Evolutionary conservation across 2,888 invertebrate genomes (phyloP), one percentile per base, ranked within the genome.

Genomic region (Saturnia japonica): DNA sequence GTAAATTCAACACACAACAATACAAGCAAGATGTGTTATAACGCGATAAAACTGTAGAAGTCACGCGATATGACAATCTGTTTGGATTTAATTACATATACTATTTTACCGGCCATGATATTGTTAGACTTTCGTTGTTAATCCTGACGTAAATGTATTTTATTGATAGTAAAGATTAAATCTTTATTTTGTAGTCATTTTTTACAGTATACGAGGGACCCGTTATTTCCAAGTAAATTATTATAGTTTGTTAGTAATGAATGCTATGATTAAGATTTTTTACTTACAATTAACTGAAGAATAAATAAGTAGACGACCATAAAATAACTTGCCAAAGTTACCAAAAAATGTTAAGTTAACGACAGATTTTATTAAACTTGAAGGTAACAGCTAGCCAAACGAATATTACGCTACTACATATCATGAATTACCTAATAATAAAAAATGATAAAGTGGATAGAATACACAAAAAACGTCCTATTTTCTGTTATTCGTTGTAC

Each of bases 41-140:
- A 40, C 57, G 64, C 64, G 64, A 64, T 64, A 64, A 19, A 64
- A 64, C 64, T 19, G n/a, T 9, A n/a, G 14, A 40, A 64, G 64
- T 40, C 64, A 64, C 64, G 64, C 64, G n/a, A 64, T 40, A 64
- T 34, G 34, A 64, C 64, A 64, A 64, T 64, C 64, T 40, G n/a
- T 64, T 64, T 64, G 64, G 64, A 64, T 64, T 40, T 64, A 64
- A 40, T 64, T 64, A 64, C 64, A 19, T 40, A 64, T 9, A n/a
- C 19, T 25, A 40, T 64, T 64, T 40, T 64, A 64, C 40, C 34
- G 40, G 9, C 40, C 22, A 40, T 64, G 64, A 64, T 40, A 64
- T 64, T 40, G 40, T 64, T 40, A 64, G 40, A 34, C 40, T 64
- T 64, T 64, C 64, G n/a, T 64, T 40, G 64, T 64, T 64, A 64